Evolutionary conservation across 2,113 vertebrate species (phyloP).

Genomic region (Ceratotherium simum): DNA sequence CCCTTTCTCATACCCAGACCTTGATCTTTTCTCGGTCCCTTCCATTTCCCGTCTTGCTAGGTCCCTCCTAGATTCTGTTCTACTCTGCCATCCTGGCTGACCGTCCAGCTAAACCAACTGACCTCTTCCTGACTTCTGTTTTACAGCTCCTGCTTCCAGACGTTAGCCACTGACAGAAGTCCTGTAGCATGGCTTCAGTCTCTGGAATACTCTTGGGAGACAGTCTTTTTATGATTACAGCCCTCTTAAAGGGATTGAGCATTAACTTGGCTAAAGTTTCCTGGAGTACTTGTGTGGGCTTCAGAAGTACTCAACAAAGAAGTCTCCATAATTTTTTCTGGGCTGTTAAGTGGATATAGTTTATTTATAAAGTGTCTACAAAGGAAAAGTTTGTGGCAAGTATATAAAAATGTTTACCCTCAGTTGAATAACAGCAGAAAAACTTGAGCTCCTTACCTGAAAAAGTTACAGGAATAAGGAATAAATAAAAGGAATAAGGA

Average conservation of each 20-base stretch:
- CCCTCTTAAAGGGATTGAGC: not conserved
- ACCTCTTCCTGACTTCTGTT: not conserved
- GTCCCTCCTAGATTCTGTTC: too few species aligned
- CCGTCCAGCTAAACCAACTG: not conserved
- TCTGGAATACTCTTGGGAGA: not conserved
- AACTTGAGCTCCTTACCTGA: not conserved
- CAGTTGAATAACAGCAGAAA: not conserved
- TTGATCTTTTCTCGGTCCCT: not conserved
- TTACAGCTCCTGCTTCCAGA: not conserved
- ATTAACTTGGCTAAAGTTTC: not conserved
- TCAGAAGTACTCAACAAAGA: not conserved
- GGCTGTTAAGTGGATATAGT: not conserved
- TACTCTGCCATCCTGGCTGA: not conserved
- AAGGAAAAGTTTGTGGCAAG: not conserved
- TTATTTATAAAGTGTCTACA: not conserved
- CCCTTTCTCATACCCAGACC: not conserved
- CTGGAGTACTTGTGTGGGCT: not conserved
- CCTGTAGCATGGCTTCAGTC: not conserved
- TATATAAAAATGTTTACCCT: not conserved
- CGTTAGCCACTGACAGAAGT: not conserved
- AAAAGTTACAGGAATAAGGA: not conserved
- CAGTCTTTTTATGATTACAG: not conserved
- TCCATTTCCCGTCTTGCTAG: not conserved
- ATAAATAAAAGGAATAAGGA: not conserved
- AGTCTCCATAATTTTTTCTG: not conserved